A percentile compares a stretch with the other conserved stretches of the same genome.
These are phyloP conservation scores for Drosophila parthenogenetica DNA, from an alignment of 2,888 invertebrate genomes.

Conservation along the genomic window DNA sequence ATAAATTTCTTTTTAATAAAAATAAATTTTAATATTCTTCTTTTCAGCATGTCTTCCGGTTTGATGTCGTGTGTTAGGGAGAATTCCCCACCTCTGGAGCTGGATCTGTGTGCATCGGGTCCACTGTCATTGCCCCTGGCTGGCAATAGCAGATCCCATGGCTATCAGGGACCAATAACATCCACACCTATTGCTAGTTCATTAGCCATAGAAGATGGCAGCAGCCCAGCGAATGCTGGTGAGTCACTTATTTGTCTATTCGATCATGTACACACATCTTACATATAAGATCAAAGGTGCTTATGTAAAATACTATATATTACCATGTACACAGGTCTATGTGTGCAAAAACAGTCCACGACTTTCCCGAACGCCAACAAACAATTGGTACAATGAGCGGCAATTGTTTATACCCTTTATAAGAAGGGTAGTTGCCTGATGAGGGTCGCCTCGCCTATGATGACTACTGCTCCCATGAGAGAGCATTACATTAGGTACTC, in stretches of 20 bases:
- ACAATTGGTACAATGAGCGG: slow-evolving; percentile 53
- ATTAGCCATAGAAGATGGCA: slow-evolving; percentile 42
- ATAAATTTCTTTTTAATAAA: neutral
- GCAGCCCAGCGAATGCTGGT: slow-evolving; percentile 68
- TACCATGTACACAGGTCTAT: neutral
- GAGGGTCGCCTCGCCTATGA: neutral
- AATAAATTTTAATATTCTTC: slow-evolving; percentile 10
- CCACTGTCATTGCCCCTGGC: slow-evolving; percentile 81
- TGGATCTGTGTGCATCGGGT: slow-evolving; percentile 77
- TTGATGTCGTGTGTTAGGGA: slow-evolving; percentile 85
- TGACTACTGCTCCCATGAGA: slow-evolving; percentile 4
- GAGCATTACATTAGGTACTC: slow-evolving; percentile 24
- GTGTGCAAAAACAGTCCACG: slow-evolving; percentile 35
- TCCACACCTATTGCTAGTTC: slow-evolving; percentile 72
- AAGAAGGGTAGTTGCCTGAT: slow-evolving; percentile 9
- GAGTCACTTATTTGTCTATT: slow-evolving; percentile 42
- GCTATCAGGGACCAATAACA: slow-evolving; percentile 63
- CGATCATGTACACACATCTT: neutral
- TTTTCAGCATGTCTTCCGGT: slow-evolving; percentile 84
- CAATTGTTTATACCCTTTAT: slow-evolving; percentile 59
- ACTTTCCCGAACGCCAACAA: slow-evolving; percentile 44
- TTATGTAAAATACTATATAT: slow-evolving; percentile 30
- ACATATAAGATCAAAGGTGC: slow-evolving; percentile 19
- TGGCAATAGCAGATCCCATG: slow-evolving; percentile 56
- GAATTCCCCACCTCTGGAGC: slow-evolving; percentile 84